A percentile compares a stretch with the other conserved stretches of the same genome.
Conservation (phyloP, 2,888 invertebrate species). For the Drosophila quinaria region DNA sequence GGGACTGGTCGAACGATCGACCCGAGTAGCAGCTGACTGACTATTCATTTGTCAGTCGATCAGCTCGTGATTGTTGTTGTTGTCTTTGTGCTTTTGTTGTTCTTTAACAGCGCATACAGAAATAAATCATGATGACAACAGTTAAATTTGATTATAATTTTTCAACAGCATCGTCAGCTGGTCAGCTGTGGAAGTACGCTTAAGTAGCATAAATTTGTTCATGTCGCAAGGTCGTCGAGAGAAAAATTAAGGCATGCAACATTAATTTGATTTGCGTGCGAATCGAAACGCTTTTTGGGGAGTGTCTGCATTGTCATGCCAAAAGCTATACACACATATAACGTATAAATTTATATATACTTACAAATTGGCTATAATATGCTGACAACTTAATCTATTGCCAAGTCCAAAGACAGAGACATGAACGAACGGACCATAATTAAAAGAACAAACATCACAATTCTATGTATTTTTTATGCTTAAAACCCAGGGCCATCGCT, state of each 20-base stretch:
- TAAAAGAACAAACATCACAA: conserved; percentile 75
- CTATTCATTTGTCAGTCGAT: conserved; percentile 65
- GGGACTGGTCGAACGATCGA: conserved; percentile 26
- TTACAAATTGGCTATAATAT: conserved; percentile 66
- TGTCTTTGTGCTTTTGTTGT: conserved; percentile 51
- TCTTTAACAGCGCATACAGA: conserved; percentile 45
- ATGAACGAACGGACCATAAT: conserved; percentile 68
- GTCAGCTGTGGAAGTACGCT: conserved; percentile 38
- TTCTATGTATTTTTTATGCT: conserved; percentile 45
- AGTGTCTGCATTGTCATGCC: conserved; percentile 35
- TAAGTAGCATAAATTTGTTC: conserved; percentile 70
- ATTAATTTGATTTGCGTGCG: conserved; percentile 82
- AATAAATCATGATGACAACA: conserved; percentile 82
- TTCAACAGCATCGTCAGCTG: conserved; percentile 43
- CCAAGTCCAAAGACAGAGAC: conserved; percentile 65
- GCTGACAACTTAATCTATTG: conserved; percentile 76
- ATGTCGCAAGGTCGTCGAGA: conserved; percentile 71
- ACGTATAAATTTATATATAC: conserved; percentile 2
- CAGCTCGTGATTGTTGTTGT: conserved; percentile 45
- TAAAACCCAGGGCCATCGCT: conserved; percentile 35
- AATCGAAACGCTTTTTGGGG: conserved; percentile 52
- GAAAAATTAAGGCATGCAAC: conserved; percentile 75
- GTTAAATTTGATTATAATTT: conserved; percentile 80
- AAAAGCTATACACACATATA: conserved; percentile 16
- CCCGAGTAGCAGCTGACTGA: conserved; percentile 34